Conservation (phyloP, 2,888 invertebrate genomes). For the Nineta flava region DNA sequence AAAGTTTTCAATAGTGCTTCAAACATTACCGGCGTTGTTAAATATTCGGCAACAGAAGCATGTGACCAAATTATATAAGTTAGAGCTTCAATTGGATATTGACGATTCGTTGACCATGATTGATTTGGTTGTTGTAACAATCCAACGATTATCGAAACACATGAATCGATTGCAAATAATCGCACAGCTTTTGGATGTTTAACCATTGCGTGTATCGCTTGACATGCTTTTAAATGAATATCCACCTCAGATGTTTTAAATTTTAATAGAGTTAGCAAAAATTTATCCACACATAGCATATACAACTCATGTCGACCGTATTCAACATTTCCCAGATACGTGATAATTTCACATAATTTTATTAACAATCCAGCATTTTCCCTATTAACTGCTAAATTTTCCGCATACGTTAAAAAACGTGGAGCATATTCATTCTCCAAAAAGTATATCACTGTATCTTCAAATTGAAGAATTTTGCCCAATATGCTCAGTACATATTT, state of each 20-base stretch:
- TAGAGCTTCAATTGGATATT: background rate
- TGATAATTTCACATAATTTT: background rate
- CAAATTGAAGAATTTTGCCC: background rate
- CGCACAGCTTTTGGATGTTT: background rate
- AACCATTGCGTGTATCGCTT: background rate
- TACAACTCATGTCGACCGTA: conserved; percentile 2
- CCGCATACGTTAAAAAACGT: background rate
- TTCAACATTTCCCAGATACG: background rate
- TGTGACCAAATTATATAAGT: conserved; percentile 1
- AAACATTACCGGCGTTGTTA: background rate
- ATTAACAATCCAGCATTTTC: no score
- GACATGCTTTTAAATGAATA: background rate
- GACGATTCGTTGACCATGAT: background rate
- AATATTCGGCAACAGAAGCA: background rate
- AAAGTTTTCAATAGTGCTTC: background rate
- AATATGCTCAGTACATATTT: background rate
- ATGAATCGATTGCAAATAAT: background rate
- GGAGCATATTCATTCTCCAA: conserved; percentile 2
- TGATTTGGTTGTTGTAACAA: background rate
- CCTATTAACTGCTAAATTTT: background rate
- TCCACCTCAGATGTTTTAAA: background rate
- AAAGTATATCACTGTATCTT: conserved; percentile 1
- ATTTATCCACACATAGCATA: conserved; percentile 1
- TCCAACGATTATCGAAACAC: background rate
- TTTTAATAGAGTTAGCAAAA: background rate